Evolutionary conservation across 2,113 vertebrate genomes (phyloP), one percentile per base, ranked within the genome.

Genomic region (Heptranchias perlo): DNA sequence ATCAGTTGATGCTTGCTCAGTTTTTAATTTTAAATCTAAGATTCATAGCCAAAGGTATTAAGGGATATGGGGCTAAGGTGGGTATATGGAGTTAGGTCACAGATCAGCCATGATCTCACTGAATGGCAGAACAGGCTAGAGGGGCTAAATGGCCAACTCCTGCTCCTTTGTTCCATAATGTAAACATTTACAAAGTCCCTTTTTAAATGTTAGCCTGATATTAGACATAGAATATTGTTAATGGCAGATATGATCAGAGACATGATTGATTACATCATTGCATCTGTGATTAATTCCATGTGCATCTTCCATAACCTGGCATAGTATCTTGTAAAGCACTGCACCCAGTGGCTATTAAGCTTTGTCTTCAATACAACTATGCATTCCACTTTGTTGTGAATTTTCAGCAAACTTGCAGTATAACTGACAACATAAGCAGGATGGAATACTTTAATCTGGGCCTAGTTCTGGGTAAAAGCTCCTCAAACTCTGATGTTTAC

Each of bases 361-460:
- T 14, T 82, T 82, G 14, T 82, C 78, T 82, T 82, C 78, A 82
- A 44, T 44, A 82, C 7, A 16, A 47, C 78, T 78, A 6, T 82
- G 78, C 16, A 82, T 82, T 82, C 16, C 44, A 82, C 44, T 82
- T 82, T 47, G 39, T 21, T 82, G 78, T 82, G 39, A 82, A 44
- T 82, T 47, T 82, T 82, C 78, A 82, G 39, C 78, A 82, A 82
- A 82, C 78, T 82, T 82, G 78, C n/a, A 82, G 78, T 47, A 82
- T 82, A 44, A 21, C 78, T 82, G 78, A 44, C 78, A 82, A 82
- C 5, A 82, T 82, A 82, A 82, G 78, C 39, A 82, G 78, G 39
- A 82, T 82, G 39, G 18, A 82, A 82, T 44, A 82, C 78, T 47
- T 82, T 82, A 23, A 82, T 82, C 39, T 82, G 39, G 78, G 39